A percentile compares a stretch with the other conserved stretches of the same genome.
phyloP scores from a whole-genome alignment of 2,888 invertebrate species.

The Coelopa pilipes region DNA sequence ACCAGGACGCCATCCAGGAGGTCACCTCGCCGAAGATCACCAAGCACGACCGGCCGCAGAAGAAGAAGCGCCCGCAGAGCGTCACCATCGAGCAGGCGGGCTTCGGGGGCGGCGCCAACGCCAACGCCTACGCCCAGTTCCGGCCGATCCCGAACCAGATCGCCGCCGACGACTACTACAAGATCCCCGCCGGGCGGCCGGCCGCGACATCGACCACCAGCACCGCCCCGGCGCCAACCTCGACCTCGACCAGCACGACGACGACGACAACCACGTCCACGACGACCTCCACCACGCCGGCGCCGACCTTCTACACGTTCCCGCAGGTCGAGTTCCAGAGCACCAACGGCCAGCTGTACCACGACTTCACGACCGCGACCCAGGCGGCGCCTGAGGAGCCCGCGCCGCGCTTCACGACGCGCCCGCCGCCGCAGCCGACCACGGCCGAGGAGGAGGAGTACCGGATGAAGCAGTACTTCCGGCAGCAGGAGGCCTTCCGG shows the following conservation, averaged over 20 bases:
- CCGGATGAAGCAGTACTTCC: conserved; percentile 66
- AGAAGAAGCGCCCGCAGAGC: conserved; percentile 60
- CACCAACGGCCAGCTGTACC: conserved; percentile 59
- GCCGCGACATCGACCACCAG: conserved; percentile 49
- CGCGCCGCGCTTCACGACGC: conserved; percentile 54
- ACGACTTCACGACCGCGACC: conserved; percentile 47
- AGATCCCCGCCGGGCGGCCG: conserved; percentile 48
- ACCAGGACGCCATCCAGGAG: conserved; percentile 61
- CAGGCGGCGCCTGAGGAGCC: conserved; percentile 46
- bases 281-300: conserved; percentile 57
- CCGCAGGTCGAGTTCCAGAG: conserved; percentile 60
- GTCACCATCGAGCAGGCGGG: conserved; percentile 51
- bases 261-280: conserved; percentile 68
- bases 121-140: conserved; percentile 60
- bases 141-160: conserved; percentile 60
- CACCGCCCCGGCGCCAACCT: conserved; percentile 40
- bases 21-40: conserved; percentile 58
- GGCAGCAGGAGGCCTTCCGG: conserved; percentile 64
- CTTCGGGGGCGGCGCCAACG: conserved; percentile 46
- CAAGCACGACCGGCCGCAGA: conserved; percentile 62
- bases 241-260: conserved; percentile 66
- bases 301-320: conserved; percentile 56
- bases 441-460: conserved; percentile 58
- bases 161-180: conserved; percentile 62
- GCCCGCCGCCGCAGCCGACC: conserved; percentile 53